Conservation (phyloP, 2,888 invertebrate genomes). For the Idaea aversata region DNA sequence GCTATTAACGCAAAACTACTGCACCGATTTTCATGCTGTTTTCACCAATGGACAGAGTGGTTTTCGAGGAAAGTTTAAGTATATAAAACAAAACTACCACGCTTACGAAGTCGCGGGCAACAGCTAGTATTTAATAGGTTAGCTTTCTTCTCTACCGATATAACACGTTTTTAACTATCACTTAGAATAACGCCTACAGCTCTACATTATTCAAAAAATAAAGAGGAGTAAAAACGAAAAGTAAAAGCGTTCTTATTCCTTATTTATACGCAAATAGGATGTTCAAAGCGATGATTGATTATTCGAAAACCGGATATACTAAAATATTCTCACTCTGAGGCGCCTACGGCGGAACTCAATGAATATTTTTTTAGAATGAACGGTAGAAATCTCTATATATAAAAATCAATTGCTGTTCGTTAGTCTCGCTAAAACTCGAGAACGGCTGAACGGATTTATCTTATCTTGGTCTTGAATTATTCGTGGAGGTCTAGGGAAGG, state of each 20-base stretch:
- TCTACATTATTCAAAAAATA: conserved; percentile 19
- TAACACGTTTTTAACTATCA: not conserved
- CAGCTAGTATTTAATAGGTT: not conserved
- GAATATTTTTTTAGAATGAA: conserved; percentile 20
- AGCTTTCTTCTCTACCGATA: not conserved
- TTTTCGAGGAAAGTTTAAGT: too few species aligned
- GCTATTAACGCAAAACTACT: too few species aligned
- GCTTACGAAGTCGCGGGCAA: too few species aligned
- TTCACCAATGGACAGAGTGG: too few species aligned
- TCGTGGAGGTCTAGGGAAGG: too few species aligned
- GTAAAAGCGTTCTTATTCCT: conserved; percentile 27
- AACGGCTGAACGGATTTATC: too few species aligned
- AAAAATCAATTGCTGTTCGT: too few species aligned
- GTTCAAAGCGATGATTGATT: conserved; percentile 47
- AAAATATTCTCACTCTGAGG: conserved; percentile 46
- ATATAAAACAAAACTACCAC: too few species aligned
- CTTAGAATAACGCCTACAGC: conserved; percentile 2
- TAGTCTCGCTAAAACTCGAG: too few species aligned
- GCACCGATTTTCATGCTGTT: too few species aligned
- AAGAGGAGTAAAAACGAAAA: conserved; percentile 24
- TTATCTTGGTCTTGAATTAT: too few species aligned
- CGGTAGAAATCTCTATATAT: too few species aligned
- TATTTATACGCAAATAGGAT: conserved; percentile 43
- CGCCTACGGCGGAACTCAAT: conserved; percentile 29
- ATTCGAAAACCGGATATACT: conserved; percentile 40